phyloP scores from a whole-genome alignment of 2,797 vertebrate genomes.

The Microctenopoma lineatum region DNA sequence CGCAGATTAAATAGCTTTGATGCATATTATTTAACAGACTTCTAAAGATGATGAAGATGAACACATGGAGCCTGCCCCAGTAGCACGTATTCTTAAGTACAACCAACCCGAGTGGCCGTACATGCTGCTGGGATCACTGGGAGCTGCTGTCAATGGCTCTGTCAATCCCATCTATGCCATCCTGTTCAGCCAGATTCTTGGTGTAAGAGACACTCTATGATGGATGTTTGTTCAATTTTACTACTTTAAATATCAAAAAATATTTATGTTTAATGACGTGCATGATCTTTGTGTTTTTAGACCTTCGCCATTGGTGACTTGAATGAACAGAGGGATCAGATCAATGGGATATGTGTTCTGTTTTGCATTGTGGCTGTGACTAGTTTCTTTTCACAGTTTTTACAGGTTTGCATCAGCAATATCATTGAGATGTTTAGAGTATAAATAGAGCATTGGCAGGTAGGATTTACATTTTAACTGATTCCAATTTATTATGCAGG shows the following conservation, averaged over 20 bases:
- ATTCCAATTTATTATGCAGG: slow-evolving; percentile 61
- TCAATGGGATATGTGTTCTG: slow-evolving; percentile 81
- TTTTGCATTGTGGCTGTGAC: slow-evolving; percentile 80
- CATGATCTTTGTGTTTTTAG: slow-evolving; percentile 64
- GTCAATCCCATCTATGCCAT: slow-evolving; percentile 85
- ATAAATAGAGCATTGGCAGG: background rate
- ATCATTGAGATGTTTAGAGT: background rate
- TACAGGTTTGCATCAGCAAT: slow-evolving; percentile 77
- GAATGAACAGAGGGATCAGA: slow-evolving; percentile 76
- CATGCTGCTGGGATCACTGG: slow-evolving; percentile 84
- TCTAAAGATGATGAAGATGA: slow-evolving; percentile 46
- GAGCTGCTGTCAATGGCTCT: slow-evolving; percentile 84
- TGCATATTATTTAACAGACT: slow-evolving; percentile 39
- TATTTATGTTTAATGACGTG: background rate
- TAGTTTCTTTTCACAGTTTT: slow-evolving; percentile 84
- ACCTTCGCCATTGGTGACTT: slow-evolving; percentile 83
- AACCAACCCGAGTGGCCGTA: slow-evolving; percentile 87
- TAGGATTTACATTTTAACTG: background rate
- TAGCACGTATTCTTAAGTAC: slow-evolving; percentile 85
- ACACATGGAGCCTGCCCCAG: slow-evolving; percentile 69
- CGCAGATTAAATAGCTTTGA: background rate
- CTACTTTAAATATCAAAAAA: background rate
- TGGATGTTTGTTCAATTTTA: background rate
- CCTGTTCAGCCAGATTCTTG: slow-evolving; percentile 87
- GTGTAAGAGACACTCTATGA: slow-evolving; percentile 70